These are phyloP conservation scores for Chrysotoxum bicinctum DNA, from an alignment of 2,888 invertebrate species.

Conservation along the genomic window DNA sequence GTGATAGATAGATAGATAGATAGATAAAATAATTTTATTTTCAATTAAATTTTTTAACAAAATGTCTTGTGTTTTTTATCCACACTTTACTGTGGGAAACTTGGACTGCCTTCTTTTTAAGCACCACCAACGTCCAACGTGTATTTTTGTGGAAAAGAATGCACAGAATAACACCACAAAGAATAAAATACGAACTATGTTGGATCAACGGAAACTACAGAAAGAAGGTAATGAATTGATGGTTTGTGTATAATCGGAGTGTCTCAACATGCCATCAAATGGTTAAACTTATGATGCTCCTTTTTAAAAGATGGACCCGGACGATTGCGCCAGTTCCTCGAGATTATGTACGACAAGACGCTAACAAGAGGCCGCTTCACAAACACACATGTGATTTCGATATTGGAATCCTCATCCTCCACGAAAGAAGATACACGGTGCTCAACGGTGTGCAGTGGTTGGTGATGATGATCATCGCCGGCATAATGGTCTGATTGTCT, in stretches of 20 bases:
- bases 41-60: too few species aligned
- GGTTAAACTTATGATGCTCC: slow-evolving; percentile 73
- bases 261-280: slow-evolving; percentile 73
- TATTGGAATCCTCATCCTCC: background rate
- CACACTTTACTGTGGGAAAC: slow-evolving; percentile 65
- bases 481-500: slow-evolving; percentile 72
- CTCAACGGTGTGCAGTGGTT: background rate
- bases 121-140: slow-evolving; percentile 21
- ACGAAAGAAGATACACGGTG: slow-evolving; percentile 43
- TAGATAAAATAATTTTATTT: too few species aligned
- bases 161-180: slow-evolving; percentile 59
- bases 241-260: slow-evolving; percentile 73
- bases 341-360: slow-evolving; percentile 73
- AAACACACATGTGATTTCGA: background rate
- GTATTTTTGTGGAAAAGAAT: slow-evolving; percentile 27
- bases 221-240: slow-evolving; percentile 72
- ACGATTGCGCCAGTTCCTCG: slow-evolving; percentile 69
- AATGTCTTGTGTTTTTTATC: slow-evolving; percentile 42
- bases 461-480: slow-evolving; percentile 66
- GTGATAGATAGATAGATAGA: too few species aligned
- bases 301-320: slow-evolving; percentile 71
- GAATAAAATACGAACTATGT: slow-evolving; percentile 52
- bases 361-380: slow-evolving; percentile 69
- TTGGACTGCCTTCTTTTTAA: slow-evolving; percentile 39
- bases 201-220: slow-evolving; percentile 64